Conservation (phyloP, 2,113 vertebrate genomes). For the Oncorhynchus keta region DNA sequence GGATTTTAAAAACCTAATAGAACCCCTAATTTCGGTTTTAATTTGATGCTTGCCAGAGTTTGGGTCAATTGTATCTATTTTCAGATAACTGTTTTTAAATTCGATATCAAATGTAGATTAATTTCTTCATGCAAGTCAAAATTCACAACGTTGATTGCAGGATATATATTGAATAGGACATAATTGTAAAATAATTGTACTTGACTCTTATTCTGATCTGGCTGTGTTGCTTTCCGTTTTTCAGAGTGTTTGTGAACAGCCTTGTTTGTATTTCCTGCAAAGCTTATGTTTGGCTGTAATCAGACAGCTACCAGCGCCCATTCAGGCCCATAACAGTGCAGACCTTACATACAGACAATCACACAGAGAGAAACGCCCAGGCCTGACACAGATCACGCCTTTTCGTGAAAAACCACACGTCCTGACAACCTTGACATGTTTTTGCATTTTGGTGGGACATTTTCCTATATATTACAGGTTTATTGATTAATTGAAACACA, state of each 20-base stretch:
- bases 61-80: background rate
- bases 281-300: conserved; percentile 34
- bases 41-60: background rate
- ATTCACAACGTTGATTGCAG: too few relatives aligned
- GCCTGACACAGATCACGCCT: conserved; percentile 20
- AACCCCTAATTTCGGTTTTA: background rate
- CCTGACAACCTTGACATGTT: background rate
- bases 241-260: conserved; percentile 32
- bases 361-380: conserved; percentile 21
- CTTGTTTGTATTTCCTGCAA: conserved; percentile 46
- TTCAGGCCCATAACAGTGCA: conserved; percentile 38
- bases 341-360: conserved; percentile 82
- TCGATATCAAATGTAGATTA: background rate
- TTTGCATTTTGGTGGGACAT: background rate
- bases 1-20: background rate
- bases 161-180: too few relatives aligned
- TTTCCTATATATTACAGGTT: background rate
- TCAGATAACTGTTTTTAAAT: background rate
- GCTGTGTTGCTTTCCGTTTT: conserved; percentile 29
- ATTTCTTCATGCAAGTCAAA: background rate
- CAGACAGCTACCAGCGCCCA: conserved; percentile 16
- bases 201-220: background rate
- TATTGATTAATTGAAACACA: background rate
- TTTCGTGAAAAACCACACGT: background rate
- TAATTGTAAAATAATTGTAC: background rate